Percentiles rank a stretch among this genome's conserved stretches.
phyloP scores from a whole-genome alignment of 2,797 vertebrate species.

The Valencia hispanica region DNA sequence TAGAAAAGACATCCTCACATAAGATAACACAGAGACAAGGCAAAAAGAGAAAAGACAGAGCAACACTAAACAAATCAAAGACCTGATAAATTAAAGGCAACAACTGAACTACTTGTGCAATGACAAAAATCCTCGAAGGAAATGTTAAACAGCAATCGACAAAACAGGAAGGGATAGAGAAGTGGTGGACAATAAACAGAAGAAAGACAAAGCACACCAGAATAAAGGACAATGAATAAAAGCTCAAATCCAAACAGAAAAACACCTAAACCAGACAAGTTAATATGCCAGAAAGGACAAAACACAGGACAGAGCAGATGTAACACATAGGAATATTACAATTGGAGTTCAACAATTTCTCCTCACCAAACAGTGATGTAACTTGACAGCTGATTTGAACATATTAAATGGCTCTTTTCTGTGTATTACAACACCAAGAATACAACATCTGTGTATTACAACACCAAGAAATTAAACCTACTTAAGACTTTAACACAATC shows the following conservation, averaged over 20 bases:
- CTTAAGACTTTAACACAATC: neutral
- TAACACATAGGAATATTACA: neutral
- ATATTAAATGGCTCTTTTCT: too few relatives aligned
- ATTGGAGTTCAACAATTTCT: neutral
- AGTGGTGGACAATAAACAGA: neutral
- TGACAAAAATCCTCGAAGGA: neutral
- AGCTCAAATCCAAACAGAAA: neutral
- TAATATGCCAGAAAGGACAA: neutral
- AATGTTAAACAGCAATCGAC: neutral
- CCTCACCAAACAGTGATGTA: neutral
- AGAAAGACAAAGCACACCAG: neutral
- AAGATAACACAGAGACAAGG: neutral
- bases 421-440: too few relatives aligned
- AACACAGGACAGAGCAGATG: neutral
- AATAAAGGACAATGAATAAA: neutral
- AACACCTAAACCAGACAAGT: neutral
- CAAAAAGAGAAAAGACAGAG: neutral
- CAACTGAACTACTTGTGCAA: neutral
- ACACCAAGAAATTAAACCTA: neutral
- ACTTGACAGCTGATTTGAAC: neutral
- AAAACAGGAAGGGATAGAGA: neutral
- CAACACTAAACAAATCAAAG: neutral
- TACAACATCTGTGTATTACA: too few relatives aligned
- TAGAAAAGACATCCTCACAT: neutral
- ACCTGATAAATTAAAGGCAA: neutral